Evolutionary conservation across 2,888 invertebrate genomes (phyloP).

Genomic region (Drosophila neotestacea): DNA sequence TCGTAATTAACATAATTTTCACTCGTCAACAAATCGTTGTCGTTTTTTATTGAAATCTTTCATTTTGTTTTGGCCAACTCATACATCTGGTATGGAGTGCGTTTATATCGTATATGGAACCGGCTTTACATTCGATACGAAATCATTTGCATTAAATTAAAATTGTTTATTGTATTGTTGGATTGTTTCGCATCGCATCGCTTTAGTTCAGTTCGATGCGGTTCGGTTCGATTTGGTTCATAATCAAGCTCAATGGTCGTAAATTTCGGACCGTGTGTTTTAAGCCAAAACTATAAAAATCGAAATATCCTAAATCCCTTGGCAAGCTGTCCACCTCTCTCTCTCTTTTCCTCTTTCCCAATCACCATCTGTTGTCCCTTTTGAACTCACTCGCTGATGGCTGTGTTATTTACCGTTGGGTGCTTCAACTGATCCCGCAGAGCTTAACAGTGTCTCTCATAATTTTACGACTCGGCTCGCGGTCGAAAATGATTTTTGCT

Average conservation of each 20-base stretch:
- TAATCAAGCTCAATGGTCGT: conserved; percentile 57
- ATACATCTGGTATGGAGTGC: background rate
- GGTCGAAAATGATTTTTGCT: conserved; percentile 59
- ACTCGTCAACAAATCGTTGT: background rate
- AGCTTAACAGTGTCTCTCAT: conserved; percentile 78
- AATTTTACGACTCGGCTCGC: conserved; percentile 65
- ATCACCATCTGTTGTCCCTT: background rate
- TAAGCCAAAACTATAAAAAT: conserved; percentile 66
- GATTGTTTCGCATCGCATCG: conserved; percentile 36
- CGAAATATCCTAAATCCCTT: conserved; percentile 70
- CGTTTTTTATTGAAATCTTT: conserved; percentile 8
- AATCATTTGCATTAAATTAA: conserved; percentile 63
- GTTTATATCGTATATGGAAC: conserved; percentile 32
- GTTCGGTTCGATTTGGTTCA: conserved; percentile 37
- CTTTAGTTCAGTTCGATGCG: background rate
- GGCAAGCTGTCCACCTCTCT: conserved; percentile 2
- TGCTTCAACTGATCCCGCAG: conserved; percentile 69
- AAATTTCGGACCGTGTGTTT: conserved; percentile 52
- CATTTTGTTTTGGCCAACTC: conserved; percentile 17
- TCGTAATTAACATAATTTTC: background rate
- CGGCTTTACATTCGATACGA: conserved; percentile 39
- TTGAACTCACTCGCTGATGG: conserved; percentile 1
- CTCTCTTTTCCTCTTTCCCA: background rate
- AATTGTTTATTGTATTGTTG: conserved; percentile 62
- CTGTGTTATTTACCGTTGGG: conserved; percentile 59